Evolutionary conservation across 1,140 invertebrate species (phyloP), one percentile per base, ranked within the genome.

Genomic region (Halictus rubicundus): DNA sequence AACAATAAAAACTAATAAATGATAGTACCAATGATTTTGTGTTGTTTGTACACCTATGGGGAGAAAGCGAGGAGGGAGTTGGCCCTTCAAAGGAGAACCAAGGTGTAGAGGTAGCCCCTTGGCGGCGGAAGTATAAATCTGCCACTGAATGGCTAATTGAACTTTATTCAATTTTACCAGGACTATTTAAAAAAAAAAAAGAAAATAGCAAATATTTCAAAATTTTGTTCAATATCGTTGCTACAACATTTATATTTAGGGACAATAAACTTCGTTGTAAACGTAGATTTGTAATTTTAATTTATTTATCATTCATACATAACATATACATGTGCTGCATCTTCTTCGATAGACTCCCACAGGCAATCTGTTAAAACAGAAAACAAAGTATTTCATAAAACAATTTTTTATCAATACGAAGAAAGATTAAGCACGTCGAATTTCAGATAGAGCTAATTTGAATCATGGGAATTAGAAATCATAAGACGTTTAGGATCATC

Each of bases 361-460:
- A 8, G 0, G 12, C 12, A 54, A 39, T 12, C 78, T 79, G 63
- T 25, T 65, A 73, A 63, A 66, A 1, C 6, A 52, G 6, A 52
- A 52, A 19, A 21, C 0, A 59, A 66, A 16, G 2, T 32, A n/a
- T 42, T 0, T 0, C 23, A 14, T 2, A 23, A 9, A 12, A 59
- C 16, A 1, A 19, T n/a, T 21, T 12, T 42, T 25, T 10, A 21
- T 64, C 57, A 54, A 69, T 52, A 25, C 37, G 0, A 16, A 57
- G 14, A 68, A 19, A 16, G 12, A 46, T 72, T 6, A 73, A 23
- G 6, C 19, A 60, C 23, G 8, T 52, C 37, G 19, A 71, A 42
- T 79, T 76, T 92, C 91, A 92, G 91, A 89, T 92, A 90, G 90
- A 92, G 90, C 89, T 92, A 92, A 91, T 91, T 16, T 23, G 21